Evolutionary conservation across 2,113 vertebrate genomes (phyloP), one percentile per base, ranked within the genome.

Genomic region (Psammodynastes pulverulentus): DNA sequence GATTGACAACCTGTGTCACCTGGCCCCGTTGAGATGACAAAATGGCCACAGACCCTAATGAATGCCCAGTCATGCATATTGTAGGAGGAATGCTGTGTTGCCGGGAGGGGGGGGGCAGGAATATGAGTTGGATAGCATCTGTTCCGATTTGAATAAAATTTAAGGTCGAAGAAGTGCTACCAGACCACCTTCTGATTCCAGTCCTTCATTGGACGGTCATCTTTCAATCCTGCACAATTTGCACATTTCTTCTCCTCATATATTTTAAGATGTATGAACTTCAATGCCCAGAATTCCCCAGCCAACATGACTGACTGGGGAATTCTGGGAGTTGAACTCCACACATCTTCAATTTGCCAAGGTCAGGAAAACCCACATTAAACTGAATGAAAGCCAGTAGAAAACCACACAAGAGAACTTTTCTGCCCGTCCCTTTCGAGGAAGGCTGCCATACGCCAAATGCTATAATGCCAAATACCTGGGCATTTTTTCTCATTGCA

Each of bases 401-500:
- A 39, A 79, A 34, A 19, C 34, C 7, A 21, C 3, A 15, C 4
- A 62, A 0, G 1, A 53, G 21, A 15, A 72, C 2, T 21, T 23
- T 29, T 72, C 24, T 3, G 9, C 9, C 13, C 79, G 26, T 39
- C 1, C 3, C 21, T 7, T 3, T 24, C 1, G 0, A 10, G 6
- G 19, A 51, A 39, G 13, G 23, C 1, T 8, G 17, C 43, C 45
- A 0, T 58, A 10, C 1, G 24, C 56, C 9, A 58, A 58, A 26
- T 9, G 45, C 39, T 43, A 3, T 5, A 1, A 58, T 26, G 24
- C 23, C 89, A 52, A 34, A 0, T 97, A 99, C 99, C 99, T 96
- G 99, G 99, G 95, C 99, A 99, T 94, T 99, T 99, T 97, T 99
- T 99, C 97, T 99, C 98, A 0, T 99, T 99, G 96, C 99, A 99